Percentiles rank a stretch among this genome's conserved stretches.
Evolutionary conservation across 2,888 invertebrate species (phyloP).

Genomic region (Branchellion lobata): DNA sequence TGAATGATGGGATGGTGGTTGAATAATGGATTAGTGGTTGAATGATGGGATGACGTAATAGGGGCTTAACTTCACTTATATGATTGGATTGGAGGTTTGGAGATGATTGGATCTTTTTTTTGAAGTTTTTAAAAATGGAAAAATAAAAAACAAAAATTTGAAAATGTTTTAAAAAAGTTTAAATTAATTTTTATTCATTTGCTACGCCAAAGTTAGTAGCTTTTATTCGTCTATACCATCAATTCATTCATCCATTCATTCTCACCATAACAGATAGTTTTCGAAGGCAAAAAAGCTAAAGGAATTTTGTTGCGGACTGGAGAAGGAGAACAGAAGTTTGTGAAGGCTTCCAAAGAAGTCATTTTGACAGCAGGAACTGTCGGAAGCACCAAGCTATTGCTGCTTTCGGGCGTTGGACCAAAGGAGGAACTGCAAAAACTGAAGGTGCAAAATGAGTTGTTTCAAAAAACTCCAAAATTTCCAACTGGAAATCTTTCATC

Average conservation of each 20-base stretch:
- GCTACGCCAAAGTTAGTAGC: background rate
- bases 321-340: conserved; percentile 40
- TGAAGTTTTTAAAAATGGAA: background rate
- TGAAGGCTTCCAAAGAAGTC: conserved; percentile 50
- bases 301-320: conserved; percentile 50
- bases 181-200: too few relatives aligned
- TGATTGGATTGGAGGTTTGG: background rate
- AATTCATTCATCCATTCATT: background rate
- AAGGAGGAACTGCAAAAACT: conserved; percentile 51
- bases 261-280: conserved; percentile 50
- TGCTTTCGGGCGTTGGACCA: conserved; percentile 54
- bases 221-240: too few relatives aligned
- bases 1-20: too few relatives aligned
- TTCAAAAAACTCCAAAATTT: too few relatives aligned
- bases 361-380: conserved; percentile 53
- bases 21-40: too few relatives aligned
- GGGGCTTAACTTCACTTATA: too few relatives aligned
- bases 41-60: too few relatives aligned
- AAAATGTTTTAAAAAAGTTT: background rate
- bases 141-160: background rate
- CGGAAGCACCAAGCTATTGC: conserved; percentile 52
- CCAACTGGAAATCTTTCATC: too few relatives aligned
- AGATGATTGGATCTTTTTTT: background rate
- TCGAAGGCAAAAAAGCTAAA: conserved; percentile 52
- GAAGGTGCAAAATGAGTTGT: conserved; percentile 49